Conservation (phyloP, 2,797 vertebrate species). For the Erpetoichthys calabaricus region DNA sequence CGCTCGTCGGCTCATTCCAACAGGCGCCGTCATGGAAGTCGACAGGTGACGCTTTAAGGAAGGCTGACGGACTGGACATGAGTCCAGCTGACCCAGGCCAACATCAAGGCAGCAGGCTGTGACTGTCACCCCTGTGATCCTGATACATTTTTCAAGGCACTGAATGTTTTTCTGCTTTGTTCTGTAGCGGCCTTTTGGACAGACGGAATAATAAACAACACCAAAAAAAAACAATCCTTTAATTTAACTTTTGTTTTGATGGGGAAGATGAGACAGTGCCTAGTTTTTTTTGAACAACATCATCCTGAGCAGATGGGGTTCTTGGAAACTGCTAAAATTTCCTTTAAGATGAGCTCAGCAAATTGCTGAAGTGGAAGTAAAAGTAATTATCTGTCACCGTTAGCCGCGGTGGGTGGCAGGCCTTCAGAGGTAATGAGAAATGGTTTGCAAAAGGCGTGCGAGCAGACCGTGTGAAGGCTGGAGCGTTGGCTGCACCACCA, state of each 20-base stretch:
- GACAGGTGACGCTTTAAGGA: no score
- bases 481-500: neutral
- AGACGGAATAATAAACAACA: neutral
- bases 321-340: slow-evolving; percentile 9
- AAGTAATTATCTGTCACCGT: slow-evolving; percentile 5
- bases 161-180: neutral
- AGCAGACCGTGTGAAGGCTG: slow-evolving; percentile 23
- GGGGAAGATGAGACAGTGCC: neutral
- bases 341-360: slow-evolving; percentile 13
- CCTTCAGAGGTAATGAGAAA: slow-evolving; percentile 8
- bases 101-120: no score
- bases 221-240: neutral
- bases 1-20: no score
- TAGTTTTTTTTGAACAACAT: neutral
- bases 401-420: neutral
- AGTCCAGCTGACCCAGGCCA: no score
- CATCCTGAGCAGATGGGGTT: slow-evolving; percentile 1
- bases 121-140: no score
- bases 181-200: neutral
- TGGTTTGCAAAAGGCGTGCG: slow-evolving; percentile 2
- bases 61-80: no score
- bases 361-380: slow-evolving; percentile 13
- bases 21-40: no score
- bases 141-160: no score
- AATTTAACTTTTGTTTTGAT: neutral